A percentile compares a stretch with the other conserved stretches of the same genome.
Conservation (phyloP, 1,140 invertebrate genomes). For the Apis florea region DNA sequence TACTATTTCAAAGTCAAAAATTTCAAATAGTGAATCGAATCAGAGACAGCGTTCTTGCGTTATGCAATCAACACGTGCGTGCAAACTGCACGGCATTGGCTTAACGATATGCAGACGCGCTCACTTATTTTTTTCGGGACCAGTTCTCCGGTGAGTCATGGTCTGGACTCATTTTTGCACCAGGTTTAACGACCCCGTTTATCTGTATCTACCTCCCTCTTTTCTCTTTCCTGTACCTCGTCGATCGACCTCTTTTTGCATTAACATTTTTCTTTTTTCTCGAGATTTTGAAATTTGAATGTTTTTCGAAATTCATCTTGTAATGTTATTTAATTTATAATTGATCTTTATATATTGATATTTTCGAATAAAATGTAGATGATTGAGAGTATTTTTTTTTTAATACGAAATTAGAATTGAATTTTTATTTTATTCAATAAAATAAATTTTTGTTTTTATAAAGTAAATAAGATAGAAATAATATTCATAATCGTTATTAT, state of each 20-base stretch:
- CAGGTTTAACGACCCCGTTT: slow-evolving; percentile 38
- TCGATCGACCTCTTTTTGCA: slow-evolving; percentile 11
- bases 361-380: no score
- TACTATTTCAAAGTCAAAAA: no score
- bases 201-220: background rate
- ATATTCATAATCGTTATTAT: no score
- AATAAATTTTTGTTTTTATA: no score
- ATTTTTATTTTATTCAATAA: no score
- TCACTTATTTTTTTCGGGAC: slow-evolving; percentile 24
- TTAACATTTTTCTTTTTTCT: background rate
- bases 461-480: no score
- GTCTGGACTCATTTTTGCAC: slow-evolving; percentile 33
- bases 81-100: slow-evolving; percentile 5
- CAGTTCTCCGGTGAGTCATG: slow-evolving; percentile 38
- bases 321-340: no score
- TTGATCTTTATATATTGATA: no score
- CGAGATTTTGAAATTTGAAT: background rate
- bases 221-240: background rate
- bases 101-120: slow-evolving; percentile 27
- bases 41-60: background rate
- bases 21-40: background rate
- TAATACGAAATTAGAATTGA: no score
- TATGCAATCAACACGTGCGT: slow-evolving; percentile 27
- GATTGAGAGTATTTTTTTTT: no score
- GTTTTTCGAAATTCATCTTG: background rate